phyloP scores from a whole-genome alignment of 2,888 invertebrate genomes.

The Nezara viridula region DNA sequence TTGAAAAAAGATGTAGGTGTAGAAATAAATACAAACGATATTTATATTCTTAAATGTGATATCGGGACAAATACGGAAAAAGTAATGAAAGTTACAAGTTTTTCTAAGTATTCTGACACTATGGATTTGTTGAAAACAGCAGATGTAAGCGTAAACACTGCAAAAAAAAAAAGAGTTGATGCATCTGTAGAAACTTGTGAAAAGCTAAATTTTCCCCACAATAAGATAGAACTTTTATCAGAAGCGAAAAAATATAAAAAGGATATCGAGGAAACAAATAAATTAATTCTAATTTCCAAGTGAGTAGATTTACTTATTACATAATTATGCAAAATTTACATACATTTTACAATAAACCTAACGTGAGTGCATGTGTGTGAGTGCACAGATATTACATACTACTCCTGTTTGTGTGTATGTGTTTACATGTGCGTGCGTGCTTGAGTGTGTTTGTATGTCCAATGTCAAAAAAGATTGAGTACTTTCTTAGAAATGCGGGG shows the following conservation, averaged over 20 bases:
- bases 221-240: not conserved
- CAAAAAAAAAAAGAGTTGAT: constrained; percentile 70
- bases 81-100: constrained; percentile 7
- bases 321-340: not conserved
- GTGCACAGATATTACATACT: no score
- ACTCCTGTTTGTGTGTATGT: not conserved
- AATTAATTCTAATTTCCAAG: constrained; percentile 8
- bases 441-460: no score
- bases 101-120: constrained; percentile 63
- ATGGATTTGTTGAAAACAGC: constrained; percentile 61
- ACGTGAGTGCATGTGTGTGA: no score
- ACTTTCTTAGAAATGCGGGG: no score
- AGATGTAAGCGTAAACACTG: constrained; percentile 66
- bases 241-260: constrained; percentile 16
- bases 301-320: not conserved
- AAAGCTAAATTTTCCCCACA: not conserved
- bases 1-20: constrained; percentile 70
- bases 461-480: no score
- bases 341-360: not conserved
- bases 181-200: constrained; percentile 69
- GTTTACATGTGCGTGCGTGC: no score
- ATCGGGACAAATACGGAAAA: constrained; percentile 53
- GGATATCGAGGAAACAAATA: not conserved
- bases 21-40: constrained; percentile 70
- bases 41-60: not conserved